These are phyloP conservation scores for Cervus canadensis DNA, from an alignment of 2,113 vertebrate genomes.

Conservation along the genomic window DNA sequence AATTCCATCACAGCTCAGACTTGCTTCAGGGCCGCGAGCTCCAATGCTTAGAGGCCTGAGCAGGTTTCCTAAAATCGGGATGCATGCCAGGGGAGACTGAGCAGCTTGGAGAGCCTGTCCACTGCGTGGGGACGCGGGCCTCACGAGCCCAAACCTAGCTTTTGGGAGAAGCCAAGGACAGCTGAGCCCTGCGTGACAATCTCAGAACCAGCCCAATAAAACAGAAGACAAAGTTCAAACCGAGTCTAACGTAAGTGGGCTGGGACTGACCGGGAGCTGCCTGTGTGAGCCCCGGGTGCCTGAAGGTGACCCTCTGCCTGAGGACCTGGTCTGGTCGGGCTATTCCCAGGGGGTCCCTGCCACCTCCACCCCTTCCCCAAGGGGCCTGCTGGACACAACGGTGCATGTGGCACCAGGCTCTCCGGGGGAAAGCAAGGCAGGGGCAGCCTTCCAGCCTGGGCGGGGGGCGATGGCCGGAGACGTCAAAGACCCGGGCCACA, in stretches of 20 bases:
- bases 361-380: background rate
- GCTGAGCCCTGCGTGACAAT: background rate
- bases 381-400: background rate
- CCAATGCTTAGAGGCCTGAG: no score
- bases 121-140: fast-evolving
- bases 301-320: background rate
- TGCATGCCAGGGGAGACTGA: background rate
- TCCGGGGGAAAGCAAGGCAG: background rate
- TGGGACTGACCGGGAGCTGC: background rate
- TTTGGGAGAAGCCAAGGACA: background rate
- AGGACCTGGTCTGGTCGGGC: background rate
- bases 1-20: background rate
- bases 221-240: background rate
- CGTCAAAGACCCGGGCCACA: background rate
- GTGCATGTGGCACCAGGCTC: background rate
- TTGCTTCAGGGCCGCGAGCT: background rate
- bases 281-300: background rate
- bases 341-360: background rate
- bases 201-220: background rate
- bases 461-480: background rate
- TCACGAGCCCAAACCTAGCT: background rate
- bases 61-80: background rate
- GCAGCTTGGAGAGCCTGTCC: fast-evolving
- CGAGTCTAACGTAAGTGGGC: background rate
- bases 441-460: background rate